These are phyloP conservation scores for Xestoiulus laeticollis DNA, from an alignment of 2,888 invertebrate genomes.

Conservation along the genomic window DNA sequence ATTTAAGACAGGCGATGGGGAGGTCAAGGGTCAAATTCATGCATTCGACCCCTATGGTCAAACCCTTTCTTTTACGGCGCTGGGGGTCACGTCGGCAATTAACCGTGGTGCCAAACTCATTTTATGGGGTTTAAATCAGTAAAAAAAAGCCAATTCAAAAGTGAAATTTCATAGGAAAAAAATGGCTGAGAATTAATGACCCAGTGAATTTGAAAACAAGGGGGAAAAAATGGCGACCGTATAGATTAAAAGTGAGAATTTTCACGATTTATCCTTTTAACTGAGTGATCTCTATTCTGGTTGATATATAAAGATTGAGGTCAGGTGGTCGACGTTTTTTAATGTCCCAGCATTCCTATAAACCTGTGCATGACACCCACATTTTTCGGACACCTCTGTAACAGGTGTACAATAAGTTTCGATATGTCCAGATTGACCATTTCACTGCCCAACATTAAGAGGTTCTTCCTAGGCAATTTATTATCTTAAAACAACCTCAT, in stretches of 20 bases:
- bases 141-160: background rate
- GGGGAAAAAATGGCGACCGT: background rate
- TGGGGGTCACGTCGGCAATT: background rate
- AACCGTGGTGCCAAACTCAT: background rate
- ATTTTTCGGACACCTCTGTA: background rate
- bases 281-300: slow-evolving; percentile 7
- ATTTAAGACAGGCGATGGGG: background rate
- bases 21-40: background rate
- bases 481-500: background rate
- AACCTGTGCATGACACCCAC: background rate
- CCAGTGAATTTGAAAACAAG: background rate
- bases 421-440: too few relatives aligned
- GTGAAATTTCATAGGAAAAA: background rate
- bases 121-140: background rate
- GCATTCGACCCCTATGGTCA: background rate
- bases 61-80: background rate
- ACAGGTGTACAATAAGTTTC: too few relatives aligned
- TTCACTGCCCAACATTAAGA: background rate
- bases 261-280: background rate
- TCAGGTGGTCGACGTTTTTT: background rate
- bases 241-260: background rate
- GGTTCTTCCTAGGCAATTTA: slow-evolving; percentile 13
- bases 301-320: background rate
- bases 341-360: background rate
- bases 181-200: background rate